Evolutionary conservation across 92 coral and sea anemone species (phyloP), one percentile per base, ranked within the genome.

Genomic region (Montipora capitata): DNA sequence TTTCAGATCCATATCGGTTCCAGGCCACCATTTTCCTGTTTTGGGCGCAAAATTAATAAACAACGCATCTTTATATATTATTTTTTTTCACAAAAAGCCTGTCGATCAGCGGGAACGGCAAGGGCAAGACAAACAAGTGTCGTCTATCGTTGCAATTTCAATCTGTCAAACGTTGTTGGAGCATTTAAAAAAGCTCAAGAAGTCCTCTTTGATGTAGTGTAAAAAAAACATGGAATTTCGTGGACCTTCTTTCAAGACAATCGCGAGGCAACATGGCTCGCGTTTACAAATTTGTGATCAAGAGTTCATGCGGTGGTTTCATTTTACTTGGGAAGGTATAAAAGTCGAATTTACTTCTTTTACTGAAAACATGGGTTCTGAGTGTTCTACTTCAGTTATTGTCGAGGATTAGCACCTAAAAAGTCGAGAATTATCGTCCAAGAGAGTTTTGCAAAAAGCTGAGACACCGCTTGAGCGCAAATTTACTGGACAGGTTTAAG

Each of bases 271-370:
- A 12, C 45, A 62, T 51, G 40, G 77, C 38, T 81, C 77, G 27
- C 70, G 40, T 65, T 81, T 68, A 7, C 35, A 40, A 13, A 52
- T 69, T 56, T 68, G 44, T 27, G 77, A 81, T 54, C 67, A 35
- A 69, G 68, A 68, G 57, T 68, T 81, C 68, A 45, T 64, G 43
- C 85, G 85, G 56, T 81, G 85, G 85, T 81, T 81, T 41, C 76
- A 39, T 40, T 68, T 81, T 10, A n/a, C 85, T 16, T 81, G 85
- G 85, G 85, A 69, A 81, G 85, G 85, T 81, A 81, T 51, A 4
- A 7, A 16, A 16, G 7, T 11, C 39, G 10, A 48, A 27, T 27
- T 27, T 27, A 27, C 35, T 27, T 27, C 35, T 27, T 27, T 27
- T 27, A 27, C 35, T 27, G 35, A 27, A 27, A 27, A 27, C 35